phyloP scores from a whole-genome alignment of 2,113 vertebrate genomes.

The Aptenodytes forsteri region DNA sequence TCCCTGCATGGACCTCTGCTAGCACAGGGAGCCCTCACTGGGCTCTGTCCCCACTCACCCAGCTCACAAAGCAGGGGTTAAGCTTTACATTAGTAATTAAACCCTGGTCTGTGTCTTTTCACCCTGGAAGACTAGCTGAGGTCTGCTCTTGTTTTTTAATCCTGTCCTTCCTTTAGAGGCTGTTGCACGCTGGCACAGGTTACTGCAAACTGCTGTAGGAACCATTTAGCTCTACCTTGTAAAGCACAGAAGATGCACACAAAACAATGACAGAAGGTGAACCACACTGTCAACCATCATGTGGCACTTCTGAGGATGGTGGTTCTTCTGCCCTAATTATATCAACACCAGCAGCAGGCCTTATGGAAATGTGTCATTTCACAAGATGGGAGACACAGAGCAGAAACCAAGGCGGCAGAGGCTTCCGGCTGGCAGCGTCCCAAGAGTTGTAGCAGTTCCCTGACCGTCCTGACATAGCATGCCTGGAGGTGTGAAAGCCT shows the following conservation, averaged over 20 bases:
- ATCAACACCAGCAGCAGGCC: neutral
- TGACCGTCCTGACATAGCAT: neutral
- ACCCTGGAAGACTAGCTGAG: neutral
- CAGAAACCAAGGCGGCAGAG: neutral
- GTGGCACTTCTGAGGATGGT: neutral
- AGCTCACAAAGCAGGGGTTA: neutral
- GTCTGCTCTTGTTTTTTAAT: neutral
- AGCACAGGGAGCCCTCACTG: neutral
- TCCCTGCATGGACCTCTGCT: neutral
- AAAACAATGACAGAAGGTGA: neutral
- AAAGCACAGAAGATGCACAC: neutral
- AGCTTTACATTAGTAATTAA: neutral
- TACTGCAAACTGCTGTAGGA: neutral
- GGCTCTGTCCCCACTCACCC: neutral
- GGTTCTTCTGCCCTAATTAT: neutral
- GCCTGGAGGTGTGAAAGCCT: neutral
- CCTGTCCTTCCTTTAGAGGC: neutral
- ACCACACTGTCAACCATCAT: neutral
- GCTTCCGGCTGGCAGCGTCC: neutral
- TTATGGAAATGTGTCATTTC: neutral
- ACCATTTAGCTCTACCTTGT: neutral
- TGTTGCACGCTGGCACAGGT: fast-evolving
- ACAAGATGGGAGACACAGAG: neutral
- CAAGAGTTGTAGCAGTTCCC: neutral
- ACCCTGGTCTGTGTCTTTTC: neutral